Conservation (phyloP, 2,113 vertebrate genomes). For the Micronycteris hirsuta region DNA sequence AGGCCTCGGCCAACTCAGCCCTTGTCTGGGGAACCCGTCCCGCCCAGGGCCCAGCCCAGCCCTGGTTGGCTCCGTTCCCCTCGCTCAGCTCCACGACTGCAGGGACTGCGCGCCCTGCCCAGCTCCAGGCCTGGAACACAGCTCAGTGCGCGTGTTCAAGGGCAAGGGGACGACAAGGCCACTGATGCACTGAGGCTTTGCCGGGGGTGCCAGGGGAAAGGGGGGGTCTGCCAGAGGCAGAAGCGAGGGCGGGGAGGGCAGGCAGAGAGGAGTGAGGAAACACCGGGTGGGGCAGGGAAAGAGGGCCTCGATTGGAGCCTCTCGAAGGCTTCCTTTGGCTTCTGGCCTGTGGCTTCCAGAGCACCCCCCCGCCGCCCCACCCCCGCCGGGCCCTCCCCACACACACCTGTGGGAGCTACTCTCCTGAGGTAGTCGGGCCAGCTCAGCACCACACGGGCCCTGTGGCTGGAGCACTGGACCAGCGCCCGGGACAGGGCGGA, state of each 20-base stretch:
- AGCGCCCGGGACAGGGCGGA: conserved; percentile 82
- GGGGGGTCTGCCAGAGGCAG: no score
- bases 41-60: rapidly evolving
- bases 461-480: conserved; percentile 83
- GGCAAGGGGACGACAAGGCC: not conserved
- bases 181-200: rapidly evolving
- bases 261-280: rapidly evolving
- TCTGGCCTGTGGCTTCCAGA: not conserved
- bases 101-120: not conserved
- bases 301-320: not conserved
- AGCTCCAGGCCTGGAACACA: not conserved
- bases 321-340: no score
- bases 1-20: not conserved
- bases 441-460: conserved; percentile 84
- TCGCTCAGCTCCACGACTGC: not conserved
- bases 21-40: not conserved
- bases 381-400: rapidly evolving
- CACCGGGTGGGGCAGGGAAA: no score
- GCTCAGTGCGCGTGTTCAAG: rapidly evolving
- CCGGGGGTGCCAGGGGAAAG: no score
- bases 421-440: conserved; percentile 89
- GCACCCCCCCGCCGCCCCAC: not conserved
- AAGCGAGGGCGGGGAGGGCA: not conserved
- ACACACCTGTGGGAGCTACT: conserved; percentile 90
- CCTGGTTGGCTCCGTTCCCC: not conserved